Evolutionary conservation across 2,797 vertebrate species (phyloP).

Genomic region (Ataeniobius toweri): DNA sequence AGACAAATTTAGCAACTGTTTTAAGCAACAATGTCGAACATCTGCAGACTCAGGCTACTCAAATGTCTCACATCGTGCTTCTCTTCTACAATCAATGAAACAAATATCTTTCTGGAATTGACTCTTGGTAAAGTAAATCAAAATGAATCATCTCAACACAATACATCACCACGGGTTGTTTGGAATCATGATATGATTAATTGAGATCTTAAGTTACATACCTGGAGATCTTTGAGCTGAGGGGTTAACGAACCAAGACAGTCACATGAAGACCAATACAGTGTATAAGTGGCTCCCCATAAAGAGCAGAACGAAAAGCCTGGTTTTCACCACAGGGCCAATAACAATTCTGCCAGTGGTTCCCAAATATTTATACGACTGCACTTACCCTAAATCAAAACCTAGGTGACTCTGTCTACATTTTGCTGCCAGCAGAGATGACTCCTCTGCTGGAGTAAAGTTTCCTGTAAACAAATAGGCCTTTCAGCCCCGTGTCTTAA

Average conservation of each 20-base stretch:
- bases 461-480: conserved; percentile 61
- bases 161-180: neutral
- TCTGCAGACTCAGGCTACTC: neutral
- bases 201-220: conserved; percentile 10
- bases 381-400: conserved; percentile 64
- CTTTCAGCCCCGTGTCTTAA: conserved; percentile 58
- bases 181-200: conserved; percentile 22
- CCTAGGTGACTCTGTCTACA: conserved; percentile 60
- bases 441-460: conserved; percentile 49
- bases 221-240: conserved; percentile 5
- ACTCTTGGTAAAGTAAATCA: neutral
- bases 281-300: conserved; percentile 26
- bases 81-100: conserved; percentile 4
- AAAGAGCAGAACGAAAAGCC: conserved; percentile 27
- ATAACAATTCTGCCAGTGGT: conserved; percentile 47
- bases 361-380: conserved; percentile 71
- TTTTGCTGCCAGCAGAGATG: conserved; percentile 59
- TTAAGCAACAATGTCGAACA: neutral
- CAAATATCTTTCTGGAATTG: conserved; percentile 1
- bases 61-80: neutral
- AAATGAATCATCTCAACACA: neutral
- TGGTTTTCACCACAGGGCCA: conserved; percentile 40
- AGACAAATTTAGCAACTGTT: too few species aligned
- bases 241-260: conserved; percentile 10
- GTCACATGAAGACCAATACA: conserved; percentile 8